Evolutionary conservation across 2,888 invertebrate species (phyloP), one percentile per base, ranked within the genome.

Genomic region (Aphodius granarius): DNA sequence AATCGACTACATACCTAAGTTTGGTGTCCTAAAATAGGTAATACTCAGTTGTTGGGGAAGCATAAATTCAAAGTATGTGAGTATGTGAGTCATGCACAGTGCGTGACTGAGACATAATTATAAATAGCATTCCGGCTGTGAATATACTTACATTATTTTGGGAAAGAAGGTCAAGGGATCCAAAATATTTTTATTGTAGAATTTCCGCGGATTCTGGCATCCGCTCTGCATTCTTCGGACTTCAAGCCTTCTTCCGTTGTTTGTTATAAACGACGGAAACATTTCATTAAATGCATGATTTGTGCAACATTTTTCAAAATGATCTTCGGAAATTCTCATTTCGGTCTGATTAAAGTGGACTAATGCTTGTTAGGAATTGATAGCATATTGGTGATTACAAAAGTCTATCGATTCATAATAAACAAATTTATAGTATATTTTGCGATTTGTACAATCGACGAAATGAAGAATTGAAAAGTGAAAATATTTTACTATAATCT

Each of bases 111-210:
- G 15, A 66, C 66, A 17, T 3, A 15, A 66, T 66, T 21, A 21
- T 66, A 17, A 15, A 17, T 21, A 21, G 6, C 18, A 16, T 64
- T 64, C 64, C 19, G 19, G n/a, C 17, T 6, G 19, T 43, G 43
- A 43, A 43, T 3, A 43, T 43, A 43, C 43, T 43, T 43, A 43
- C 21, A 63, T 71, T 71, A 71, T 74, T 74, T 74, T 19, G 20
- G 68, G 71, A 74, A 74, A 71, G 71, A 74, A 74, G 74, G 74
- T 74, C 74, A 71, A 64, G 71, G 70, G 74, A 74, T 71, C 22
- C 71, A 74, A 74, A 74, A 74, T 74, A 74, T 74, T 74, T 74
- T 74, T 74, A 74, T 71, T 74, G 65, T 64, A 71, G 65, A 68
- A 74, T 71, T 74, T 74, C 71, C 64, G n/a, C 6, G 71, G 70